Evolutionary conservation across 1,140 invertebrate genomes (phyloP).

Genomic region (Centruroides vittatus): DNA sequence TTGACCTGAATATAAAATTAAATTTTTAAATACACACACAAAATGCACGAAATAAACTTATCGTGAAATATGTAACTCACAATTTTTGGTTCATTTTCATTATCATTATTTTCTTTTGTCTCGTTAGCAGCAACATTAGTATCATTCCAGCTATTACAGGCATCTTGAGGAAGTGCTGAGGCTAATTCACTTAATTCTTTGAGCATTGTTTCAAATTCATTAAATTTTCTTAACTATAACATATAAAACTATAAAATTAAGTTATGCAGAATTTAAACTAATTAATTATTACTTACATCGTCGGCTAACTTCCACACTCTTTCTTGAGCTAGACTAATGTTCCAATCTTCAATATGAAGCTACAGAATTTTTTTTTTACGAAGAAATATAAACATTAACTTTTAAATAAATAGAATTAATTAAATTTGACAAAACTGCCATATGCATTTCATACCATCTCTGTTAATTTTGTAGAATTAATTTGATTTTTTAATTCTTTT

Average conservation of each 20-base stretch:
- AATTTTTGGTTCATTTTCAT: no score
- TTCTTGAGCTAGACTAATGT: conserved; percentile 21
- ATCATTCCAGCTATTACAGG: conserved; percentile 18
- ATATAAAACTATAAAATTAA: not conserved
- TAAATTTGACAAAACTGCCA: no score
- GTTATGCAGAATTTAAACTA: not conserved
- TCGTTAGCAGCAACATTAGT: conserved; percentile 2
- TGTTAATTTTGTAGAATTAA: conserved; percentile 8
- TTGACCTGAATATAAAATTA: not conserved
- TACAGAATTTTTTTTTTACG: conserved; percentile 13
- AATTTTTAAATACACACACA: not conserved
- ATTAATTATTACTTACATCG: conserved; percentile 13
- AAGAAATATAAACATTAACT: no score
- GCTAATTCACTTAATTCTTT: conserved; percentile 27
- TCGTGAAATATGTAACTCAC: no score
- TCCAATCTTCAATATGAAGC: conserved; percentile 23
- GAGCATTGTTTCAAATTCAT: conserved; percentile 29
- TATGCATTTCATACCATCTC: conserved; percentile 5
- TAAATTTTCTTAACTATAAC: conserved; percentile 27
- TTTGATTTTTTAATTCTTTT: conserved; percentile 1
- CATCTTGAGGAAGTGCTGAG: conserved; percentile 27
- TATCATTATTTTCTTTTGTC: not conserved
- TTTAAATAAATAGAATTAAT: no score
- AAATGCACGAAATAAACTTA: not conserved
- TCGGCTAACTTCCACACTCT: conserved; percentile 23